phyloP scores from a whole-genome alignment of 2,888 invertebrate species.

The Drosophila sordidapex region DNA sequence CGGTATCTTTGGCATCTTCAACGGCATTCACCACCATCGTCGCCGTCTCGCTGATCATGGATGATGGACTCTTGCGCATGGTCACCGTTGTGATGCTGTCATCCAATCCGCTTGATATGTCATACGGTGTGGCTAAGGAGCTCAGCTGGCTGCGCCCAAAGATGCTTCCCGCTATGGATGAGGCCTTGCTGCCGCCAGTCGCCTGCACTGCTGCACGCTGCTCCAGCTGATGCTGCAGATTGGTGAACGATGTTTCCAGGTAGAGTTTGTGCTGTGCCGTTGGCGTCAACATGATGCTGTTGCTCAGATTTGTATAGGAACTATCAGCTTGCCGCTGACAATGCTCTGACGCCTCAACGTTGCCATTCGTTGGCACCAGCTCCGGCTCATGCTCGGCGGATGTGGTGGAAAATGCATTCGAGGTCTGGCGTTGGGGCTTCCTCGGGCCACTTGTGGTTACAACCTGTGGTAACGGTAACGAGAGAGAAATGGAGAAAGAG shows the following conservation, averaged over 20 bases:
- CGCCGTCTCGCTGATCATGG: constrained; percentile 82
- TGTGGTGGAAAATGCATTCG: constrained; percentile 84
- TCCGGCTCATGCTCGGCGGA: constrained; percentile 73
- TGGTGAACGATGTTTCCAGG: constrained; percentile 91
- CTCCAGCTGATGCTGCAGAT: constrained; percentile 86
- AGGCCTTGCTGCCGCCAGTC: constrained; percentile 79
- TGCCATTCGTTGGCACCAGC: constrained; percentile 73
- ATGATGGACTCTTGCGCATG: constrained; percentile 80
- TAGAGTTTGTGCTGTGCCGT: constrained; percentile 87
- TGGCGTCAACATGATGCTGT: constrained; percentile 85
- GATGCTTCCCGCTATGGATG: constrained; percentile 84
- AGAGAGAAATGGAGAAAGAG: not conserved
- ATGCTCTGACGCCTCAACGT: constrained; percentile 65
- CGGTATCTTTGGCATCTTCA: constrained; percentile 4
- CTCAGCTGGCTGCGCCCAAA: constrained; percentile 84
- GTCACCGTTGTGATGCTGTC: constrained; percentile 80
- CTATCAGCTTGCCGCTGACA: constrained; percentile 84
- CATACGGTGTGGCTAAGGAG: constrained; percentile 84
- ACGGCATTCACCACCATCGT: constrained; percentile 74
- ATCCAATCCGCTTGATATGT: constrained; percentile 84
- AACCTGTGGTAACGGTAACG: constrained; percentile 86
- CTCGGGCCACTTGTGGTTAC: constrained; percentile 92
- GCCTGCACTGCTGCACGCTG: constrained; percentile 19
- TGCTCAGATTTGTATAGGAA: constrained; percentile 85
- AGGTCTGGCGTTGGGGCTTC: constrained; percentile 89